Percentiles rank a stretch among this genome's conserved stretches.
Evolutionary conservation across 2,888 invertebrate genomes (phyloP).

Genomic region (Heliothis peltigera): DNA sequence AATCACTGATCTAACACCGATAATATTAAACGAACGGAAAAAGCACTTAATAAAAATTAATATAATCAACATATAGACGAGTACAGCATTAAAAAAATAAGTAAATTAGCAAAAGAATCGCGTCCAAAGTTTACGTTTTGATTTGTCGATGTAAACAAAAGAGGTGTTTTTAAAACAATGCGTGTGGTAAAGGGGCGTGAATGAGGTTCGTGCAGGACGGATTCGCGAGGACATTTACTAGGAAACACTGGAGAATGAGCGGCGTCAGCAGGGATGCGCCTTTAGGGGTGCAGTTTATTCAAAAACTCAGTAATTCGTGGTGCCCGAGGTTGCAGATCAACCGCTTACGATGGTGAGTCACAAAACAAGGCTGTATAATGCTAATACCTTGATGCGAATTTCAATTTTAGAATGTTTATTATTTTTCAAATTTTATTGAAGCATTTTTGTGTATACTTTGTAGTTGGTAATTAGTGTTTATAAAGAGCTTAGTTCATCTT

Average conservation of each 20-base stretch:
- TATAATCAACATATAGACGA: neutral
- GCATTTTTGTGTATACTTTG: neutral
- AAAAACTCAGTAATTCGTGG: conserved; percentile 86
- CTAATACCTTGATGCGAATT: neutral
- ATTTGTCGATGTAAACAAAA: conserved; percentile 71
- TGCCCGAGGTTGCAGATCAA: conserved; percentile 91
- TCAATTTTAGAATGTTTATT: neutral
- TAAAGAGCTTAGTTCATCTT: too few species aligned
- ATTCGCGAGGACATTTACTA: conserved; percentile 63
- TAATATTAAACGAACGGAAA: conserved; percentile 6
- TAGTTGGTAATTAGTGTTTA: neutral
- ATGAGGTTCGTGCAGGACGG: conserved; percentile 64
- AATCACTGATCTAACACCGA: conserved; percentile 13
- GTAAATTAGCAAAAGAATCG: conserved; percentile 30
- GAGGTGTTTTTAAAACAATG: conserved; percentile 67
- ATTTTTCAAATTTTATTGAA: neutral
- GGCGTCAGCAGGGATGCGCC: conserved; percentile 90
- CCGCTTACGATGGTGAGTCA: conserved; percentile 91
- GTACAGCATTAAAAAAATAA: conserved; percentile 16
- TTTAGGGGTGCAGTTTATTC: conserved; percentile 90
- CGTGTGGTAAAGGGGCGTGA: conserved; percentile 64
- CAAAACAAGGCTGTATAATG: conserved; percentile 30
- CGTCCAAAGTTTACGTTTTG: conserved; percentile 27
- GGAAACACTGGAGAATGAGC: conserved; percentile 84
- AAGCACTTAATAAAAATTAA: conserved; percentile 9